Evolutionary conservation across 2,888 invertebrate genomes (phyloP).

Genomic region (Patella pellucida): DNA sequence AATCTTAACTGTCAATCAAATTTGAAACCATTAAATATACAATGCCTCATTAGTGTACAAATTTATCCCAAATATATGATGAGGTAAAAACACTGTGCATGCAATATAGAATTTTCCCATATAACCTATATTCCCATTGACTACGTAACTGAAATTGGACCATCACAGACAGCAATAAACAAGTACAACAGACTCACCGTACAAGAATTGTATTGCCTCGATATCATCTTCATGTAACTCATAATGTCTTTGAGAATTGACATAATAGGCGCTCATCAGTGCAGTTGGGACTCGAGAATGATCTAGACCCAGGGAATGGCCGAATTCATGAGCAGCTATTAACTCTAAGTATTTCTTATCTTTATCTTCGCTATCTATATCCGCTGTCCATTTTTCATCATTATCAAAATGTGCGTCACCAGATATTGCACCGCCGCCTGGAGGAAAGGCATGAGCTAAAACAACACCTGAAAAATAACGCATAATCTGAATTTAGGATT

Average conservation of each 20-base stretch:
- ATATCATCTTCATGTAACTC: constrained; percentile 16
- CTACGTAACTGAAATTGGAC: too few species aligned
- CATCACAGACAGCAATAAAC: too few species aligned
- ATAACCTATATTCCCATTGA: too few species aligned
- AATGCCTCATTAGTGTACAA: too few species aligned
- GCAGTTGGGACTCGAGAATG: constrained; percentile 9
- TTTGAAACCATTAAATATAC: too few species aligned
- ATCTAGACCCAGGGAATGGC: constrained; percentile 18
- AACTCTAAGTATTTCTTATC: constrained; percentile 12
- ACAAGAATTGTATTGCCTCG: constrained; percentile 16
- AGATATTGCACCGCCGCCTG: constrained; percentile 12
- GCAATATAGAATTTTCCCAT: too few species aligned
- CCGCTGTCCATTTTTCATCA: constrained; percentile 20
- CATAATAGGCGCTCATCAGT: constrained; percentile 19
- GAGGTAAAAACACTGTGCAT: too few species aligned
- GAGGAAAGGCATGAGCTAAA: constrained; percentile 22
- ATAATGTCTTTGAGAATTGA: not conserved
- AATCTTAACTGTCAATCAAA: too few species aligned
- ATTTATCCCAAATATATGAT: too few species aligned
- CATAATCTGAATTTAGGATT: too few species aligned
- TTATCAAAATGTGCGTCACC: constrained; percentile 25
- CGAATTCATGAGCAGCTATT: constrained; percentile 22
- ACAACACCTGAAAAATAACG: constrained; percentile 10
- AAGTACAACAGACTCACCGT: not conserved
- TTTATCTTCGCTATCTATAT: constrained; percentile 9